Percentiles rank a stretch among this genome's conserved stretches.
Evolutionary conservation across 23 tunicate genomes (phyloP).

Genomic region (Halocynthia roretzi): DNA sequence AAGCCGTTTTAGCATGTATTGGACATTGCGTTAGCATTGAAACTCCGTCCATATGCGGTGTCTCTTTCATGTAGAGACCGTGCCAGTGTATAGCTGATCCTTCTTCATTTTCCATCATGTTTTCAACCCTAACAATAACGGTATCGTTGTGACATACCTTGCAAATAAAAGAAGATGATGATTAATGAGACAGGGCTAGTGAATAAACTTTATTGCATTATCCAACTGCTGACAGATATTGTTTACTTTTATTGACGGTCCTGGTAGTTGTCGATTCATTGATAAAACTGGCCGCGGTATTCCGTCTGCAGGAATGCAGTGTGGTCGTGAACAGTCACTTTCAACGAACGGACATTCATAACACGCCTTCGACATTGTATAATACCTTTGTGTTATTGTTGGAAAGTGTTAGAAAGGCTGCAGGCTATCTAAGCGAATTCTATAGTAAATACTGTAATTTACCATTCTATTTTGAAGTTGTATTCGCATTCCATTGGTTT

Average conservation of each 20-base stretch:
- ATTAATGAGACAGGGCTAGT: not conserved
- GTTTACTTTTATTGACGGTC: conserved; percentile 26
- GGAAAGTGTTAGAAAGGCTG: no score
- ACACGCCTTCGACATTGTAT: conserved; percentile 91
- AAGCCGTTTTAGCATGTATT: conserved; percentile 47
- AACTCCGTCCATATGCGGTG: conserved; percentile 93
- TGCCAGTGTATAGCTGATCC: conserved; percentile 95
- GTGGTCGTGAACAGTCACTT: conserved; percentile 48
- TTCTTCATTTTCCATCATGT: conserved; percentile 58
- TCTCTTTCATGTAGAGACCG: conserved; percentile 57
- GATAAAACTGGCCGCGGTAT: conserved; percentile 51
- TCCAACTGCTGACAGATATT: not conserved
- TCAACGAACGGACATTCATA: conserved; percentile 55
- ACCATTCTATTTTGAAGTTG: conserved; percentile 80
- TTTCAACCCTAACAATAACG: conserved; percentile 38
- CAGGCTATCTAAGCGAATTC: no score
- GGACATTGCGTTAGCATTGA: conserved; percentile 91
- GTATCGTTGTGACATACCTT: conserved; percentile 78
- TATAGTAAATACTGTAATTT: not conserved
- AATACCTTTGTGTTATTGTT: conserved; percentile 41
- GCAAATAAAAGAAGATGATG: not conserved
- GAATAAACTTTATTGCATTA: not conserved
- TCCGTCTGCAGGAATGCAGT: conserved; percentile 92
- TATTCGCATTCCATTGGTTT: conserved; percentile 56
- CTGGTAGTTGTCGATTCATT: conserved; percentile 63